Base-by-base conservation (phyloP, 1,140 invertebrate genomes). In the Pinna nobilis region DNA sequence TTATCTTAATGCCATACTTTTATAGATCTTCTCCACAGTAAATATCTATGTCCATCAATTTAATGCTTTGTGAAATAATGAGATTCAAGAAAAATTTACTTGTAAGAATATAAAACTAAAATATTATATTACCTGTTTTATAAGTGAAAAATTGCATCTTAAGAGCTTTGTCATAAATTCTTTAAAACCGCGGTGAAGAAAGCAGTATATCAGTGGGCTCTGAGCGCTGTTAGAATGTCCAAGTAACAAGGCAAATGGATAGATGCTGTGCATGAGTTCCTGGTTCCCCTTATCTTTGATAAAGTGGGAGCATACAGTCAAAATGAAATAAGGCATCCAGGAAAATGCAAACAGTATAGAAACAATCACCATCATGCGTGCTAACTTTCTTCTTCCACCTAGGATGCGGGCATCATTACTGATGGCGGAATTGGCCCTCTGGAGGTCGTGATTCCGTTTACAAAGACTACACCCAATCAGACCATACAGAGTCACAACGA, bases 251-350 rank as follows among this genome's bases (percentile, higher is more conserved):
- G 79, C 88, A 78, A 91, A 92, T 1, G 89, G 89, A 13, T 90
- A 82, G n/a, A 86, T 76, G 6, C 84, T 69, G 20, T 83, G 82
- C 7, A 86, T 76, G 77, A 73, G 68, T 49, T 65, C 47, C 30
- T 65, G 55, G 57, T 20, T 72, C 49, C 35, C 57, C 11, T 82
- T 85, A 75, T 23, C 55, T 70, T 37, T 44, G 15, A 94, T 93
- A 18, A 93, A 89, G 81, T 94, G 93, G 15, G 92, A 80, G n/a
- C 93, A 84, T 11, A 94, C 89, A 67, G 90, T 91, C 7, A 94
- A 87, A 5, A 93, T 91, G 82, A 94, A 93, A 86, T 94, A 94
- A 0, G 94, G 94, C n/a, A 95, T 84, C 94, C 94, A 95, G 84
- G 94, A 95, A 2, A 93, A 80, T 1, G 94, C 94, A 84, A 95